phyloP scores from a whole-genome alignment of 2,888 invertebrate genomes.

The Limnephilus marmoratus region DNA sequence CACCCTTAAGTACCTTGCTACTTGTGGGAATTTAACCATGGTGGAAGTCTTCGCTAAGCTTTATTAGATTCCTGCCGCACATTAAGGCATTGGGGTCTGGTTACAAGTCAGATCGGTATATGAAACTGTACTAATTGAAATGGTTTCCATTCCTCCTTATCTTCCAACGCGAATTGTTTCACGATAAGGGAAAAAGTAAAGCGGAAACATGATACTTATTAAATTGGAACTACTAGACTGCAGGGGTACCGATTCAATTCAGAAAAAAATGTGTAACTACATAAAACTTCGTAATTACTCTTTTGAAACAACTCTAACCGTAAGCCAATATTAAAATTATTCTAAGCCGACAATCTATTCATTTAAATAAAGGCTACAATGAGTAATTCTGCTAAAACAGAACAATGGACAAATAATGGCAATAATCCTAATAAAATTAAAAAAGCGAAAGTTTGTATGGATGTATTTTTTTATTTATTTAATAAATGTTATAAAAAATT shows the following conservation, averaged over 20 bases:
- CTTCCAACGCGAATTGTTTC: slow-evolving; percentile 1
- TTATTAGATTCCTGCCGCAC: slow-evolving; percentile 62
- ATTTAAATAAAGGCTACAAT: background rate
- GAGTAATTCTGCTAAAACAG: background rate
- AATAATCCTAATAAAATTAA: no score
- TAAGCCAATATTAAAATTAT: background rate
- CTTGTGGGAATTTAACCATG: slow-evolving; percentile 36
- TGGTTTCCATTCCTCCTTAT: slow-evolving; percentile 19
- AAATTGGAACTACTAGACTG: background rate
- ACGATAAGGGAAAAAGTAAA: background rate
- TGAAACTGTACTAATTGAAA: slow-evolving; percentile 47
- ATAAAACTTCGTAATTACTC: background rate
- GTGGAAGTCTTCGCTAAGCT: slow-evolving; percentile 56
- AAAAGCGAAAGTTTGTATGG: no score
- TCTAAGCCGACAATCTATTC: no score
- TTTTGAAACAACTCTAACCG: background rate
- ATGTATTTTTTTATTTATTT: no score
- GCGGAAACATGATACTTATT: background rate
- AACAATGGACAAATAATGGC: background rate
- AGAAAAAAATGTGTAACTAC: no score
- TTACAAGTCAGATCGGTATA: slow-evolving; percentile 42
- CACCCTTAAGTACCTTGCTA: background rate
- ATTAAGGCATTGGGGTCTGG: slow-evolving; percentile 51
- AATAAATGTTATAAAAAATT: no score
- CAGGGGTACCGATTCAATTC: background rate